phyloP scores from a whole-genome alignment of 2,113 vertebrate species.

The Tympanuchus pallidicinctus region DNA sequence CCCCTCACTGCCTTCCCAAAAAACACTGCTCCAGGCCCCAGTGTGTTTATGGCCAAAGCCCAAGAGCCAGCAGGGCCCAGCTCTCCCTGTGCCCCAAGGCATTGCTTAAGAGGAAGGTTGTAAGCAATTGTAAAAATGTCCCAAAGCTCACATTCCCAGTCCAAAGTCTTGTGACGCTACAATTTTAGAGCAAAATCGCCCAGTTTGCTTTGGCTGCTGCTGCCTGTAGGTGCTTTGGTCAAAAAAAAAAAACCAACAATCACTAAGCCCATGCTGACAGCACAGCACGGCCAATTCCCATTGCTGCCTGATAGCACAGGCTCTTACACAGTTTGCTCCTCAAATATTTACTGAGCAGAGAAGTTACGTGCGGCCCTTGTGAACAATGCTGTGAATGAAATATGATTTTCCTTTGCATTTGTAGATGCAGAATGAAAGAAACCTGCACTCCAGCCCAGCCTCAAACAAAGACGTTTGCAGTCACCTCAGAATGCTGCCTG shows the following conservation, averaged over 20 bases:
- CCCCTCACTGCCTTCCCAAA: neutral
- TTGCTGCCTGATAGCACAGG: neutral
- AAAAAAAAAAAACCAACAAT: neutral
- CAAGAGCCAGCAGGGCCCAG: neutral
- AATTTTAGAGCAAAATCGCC: fast-evolving
- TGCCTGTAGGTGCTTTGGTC: neutral
- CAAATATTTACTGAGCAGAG: neutral
- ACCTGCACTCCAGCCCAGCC: neutral
- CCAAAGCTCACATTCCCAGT: neutral
- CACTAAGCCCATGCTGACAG: neutral
- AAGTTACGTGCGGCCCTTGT: fast-evolving
- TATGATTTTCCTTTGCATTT: neutral
- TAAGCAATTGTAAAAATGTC: neutral
- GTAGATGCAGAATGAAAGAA: fast-evolving
- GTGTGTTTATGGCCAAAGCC: neutral
- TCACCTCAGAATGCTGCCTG: slow-evolving; percentile 4
- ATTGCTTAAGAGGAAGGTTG: neutral
- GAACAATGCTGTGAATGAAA: neutral
- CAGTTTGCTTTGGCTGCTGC: neutral
- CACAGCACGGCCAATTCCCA: fast-evolving
- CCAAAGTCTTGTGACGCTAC: neutral
- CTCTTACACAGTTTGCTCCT: neutral
- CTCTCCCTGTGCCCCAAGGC: neutral
- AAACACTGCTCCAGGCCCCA: fast-evolving
- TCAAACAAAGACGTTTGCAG: neutral